phyloP scores from a whole-genome alignment of 2,113 vertebrate species.

The Morphnarchus princeps region DNA sequence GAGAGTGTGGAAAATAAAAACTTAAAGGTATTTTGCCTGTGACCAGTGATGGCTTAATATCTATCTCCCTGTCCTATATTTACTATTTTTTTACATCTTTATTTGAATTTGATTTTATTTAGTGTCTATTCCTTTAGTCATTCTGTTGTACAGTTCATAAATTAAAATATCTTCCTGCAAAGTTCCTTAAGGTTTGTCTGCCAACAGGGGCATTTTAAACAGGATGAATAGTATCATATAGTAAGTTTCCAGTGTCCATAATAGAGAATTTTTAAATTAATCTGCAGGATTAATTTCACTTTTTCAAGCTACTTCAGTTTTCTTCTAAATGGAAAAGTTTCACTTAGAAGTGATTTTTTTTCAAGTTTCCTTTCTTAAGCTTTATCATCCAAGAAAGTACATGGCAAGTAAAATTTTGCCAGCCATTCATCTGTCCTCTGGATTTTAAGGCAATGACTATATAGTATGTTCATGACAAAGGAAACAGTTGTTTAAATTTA shows the following conservation, averaged over 20 bases:
- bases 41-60: neutral
- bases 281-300: neutral
- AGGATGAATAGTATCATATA: neutral
- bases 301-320: neutral
- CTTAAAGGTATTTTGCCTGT: neutral
- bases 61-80: neutral
- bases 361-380: neutral
- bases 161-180: neutral
- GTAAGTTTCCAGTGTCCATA: neutral
- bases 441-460: neutral
- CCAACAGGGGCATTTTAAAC: neutral
- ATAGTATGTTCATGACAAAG: neutral
- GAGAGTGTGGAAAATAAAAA: neutral
- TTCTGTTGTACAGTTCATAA: neutral
- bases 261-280: neutral
- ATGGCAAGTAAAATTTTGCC: neutral
- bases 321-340: neutral
- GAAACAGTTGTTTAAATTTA: neutral
- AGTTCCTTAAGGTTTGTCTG: neutral
- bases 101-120: neutral
- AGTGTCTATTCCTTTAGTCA: neutral
- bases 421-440: neutral
- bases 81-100: neutral
- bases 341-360: neutral
- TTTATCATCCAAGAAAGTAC: neutral